Base-by-base conservation (phyloP, 2,888 invertebrate genomes). In the Yponomeuta malinellus region DNA sequence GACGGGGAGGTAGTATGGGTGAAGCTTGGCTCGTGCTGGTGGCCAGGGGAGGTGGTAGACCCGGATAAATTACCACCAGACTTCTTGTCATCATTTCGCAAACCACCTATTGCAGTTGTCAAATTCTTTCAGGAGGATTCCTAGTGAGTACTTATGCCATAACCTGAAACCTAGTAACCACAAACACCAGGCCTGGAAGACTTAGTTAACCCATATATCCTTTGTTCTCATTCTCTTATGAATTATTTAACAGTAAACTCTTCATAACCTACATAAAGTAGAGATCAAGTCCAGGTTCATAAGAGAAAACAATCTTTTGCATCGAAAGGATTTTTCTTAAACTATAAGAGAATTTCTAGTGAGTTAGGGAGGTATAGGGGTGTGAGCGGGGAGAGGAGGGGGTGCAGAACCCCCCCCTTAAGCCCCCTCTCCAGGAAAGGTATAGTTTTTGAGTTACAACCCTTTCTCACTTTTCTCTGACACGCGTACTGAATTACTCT, bases 1-100 rank as follows among this genome's bases (percentile, higher is more conserved):
- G 95, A 95, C 77, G 96, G 96, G 71, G 96, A 97, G 79, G 93
- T 97, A 78, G 97, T 97, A 74, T 97, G 97, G 97, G 96, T 97
- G 31, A 97, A 97, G 86, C 87, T 97, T 74, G 95, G 96, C 63
- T 93, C 94, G 64, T 95, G 94, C 79, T 97, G 97, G 96, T 97
- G 97, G 97, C 97, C 97, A 43, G 97, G 96, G 12, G 95, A 96
- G 84, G 96, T 97, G 73, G 93, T 94, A 68, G 93, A 93, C 74
- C 83, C 92, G 33, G 93, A 94, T 71, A 93, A 93, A 79, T 87
- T 96, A 71, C 95, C 96, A 37, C 93, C 94, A 76, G 96, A 96
- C 80, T 91, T 96, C 76, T 87, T 95, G 73, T 86, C 88, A 68
- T 94, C 94, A 71, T 93, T 95, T 79, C 93, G 94, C 78, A 96